These are phyloP conservation scores for Artemia sinica DNA, from an alignment of 2,888 invertebrate species.

Conservation along the genomic window DNA sequence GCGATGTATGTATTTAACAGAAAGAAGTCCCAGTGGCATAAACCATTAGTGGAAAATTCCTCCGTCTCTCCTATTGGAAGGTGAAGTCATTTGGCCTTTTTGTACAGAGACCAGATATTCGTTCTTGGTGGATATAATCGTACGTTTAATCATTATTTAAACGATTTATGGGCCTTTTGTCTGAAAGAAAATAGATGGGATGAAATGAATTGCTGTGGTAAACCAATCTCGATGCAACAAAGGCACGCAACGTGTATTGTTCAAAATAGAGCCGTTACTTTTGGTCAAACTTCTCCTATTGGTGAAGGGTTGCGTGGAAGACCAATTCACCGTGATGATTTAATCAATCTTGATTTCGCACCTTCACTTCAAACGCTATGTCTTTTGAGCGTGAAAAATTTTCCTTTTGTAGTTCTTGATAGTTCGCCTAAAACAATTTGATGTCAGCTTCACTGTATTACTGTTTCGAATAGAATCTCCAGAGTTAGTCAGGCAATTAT, in stretches of 20 bases:
- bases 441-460: no score
- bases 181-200: constrained; percentile 41
- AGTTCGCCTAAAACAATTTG: no score
- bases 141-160: constrained; percentile 52
- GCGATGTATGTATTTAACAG: constrained; percentile 48
- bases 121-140: constrained; percentile 83
- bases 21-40: constrained; percentile 48
- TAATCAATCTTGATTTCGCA: no score
- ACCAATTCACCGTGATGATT: no score
- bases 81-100: constrained; percentile 76
- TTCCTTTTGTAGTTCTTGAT: no score
- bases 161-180: constrained; percentile 58
- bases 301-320: no score
- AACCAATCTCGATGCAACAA: constrained; percentile 45
- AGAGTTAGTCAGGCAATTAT: no score
- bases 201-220: constrained; percentile 41
- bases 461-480: no score
- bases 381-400: no score
- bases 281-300: constrained; percentile 52
- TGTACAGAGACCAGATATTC: constrained; percentile 55
- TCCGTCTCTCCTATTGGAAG: constrained; percentile 49
- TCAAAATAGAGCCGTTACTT: constrained; percentile 54
- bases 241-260: constrained; percentile 64
- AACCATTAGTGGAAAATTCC: constrained; percentile 40
- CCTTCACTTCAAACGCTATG: no score